phyloP scores from a whole-genome alignment of 1,140 invertebrate species.

The Atopsyche davidsoni region DNA sequence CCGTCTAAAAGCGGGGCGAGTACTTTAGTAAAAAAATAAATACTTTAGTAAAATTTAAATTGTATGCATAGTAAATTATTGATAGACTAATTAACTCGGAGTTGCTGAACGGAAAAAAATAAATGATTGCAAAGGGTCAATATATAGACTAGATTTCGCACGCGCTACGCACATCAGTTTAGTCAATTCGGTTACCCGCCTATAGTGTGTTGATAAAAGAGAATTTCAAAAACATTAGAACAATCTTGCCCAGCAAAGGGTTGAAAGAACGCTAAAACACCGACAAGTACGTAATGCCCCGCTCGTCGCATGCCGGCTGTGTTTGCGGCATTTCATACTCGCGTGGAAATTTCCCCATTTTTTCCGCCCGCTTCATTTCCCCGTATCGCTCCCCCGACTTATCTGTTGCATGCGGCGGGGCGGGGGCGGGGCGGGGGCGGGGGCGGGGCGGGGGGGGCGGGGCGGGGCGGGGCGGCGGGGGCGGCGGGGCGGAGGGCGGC shows the following conservation, averaged over 20 bases:
- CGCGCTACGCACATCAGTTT: too few relatives aligned
- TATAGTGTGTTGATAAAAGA: not conserved
- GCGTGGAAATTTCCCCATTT: not conserved
- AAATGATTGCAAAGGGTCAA: too few relatives aligned
- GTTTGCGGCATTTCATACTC: not conserved
- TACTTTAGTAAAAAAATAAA: too few relatives aligned
- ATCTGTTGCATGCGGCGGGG: conserved; percentile 17
- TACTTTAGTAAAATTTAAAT: too few relatives aligned
- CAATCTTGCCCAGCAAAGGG: not conserved
- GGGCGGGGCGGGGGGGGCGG: conserved; percentile 2
- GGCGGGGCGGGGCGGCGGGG: not conserved
- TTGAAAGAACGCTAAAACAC: not conserved
- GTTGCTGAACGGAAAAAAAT: too few relatives aligned
- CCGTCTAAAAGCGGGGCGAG: too few relatives aligned
- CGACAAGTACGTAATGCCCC: not conserved
- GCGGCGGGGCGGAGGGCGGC: too few relatives aligned
- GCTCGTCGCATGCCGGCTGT: not conserved
- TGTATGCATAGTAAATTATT: too few relatives aligned
- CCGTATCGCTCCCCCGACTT: conserved; percentile 12
- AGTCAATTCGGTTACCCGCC: too few relatives aligned
- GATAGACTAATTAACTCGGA: too few relatives aligned
- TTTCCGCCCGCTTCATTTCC: not conserved
- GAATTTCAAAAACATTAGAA: not conserved
- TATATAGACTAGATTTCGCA: too few relatives aligned
- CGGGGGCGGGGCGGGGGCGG: not conserved